A percentile compares a stretch with the other conserved stretches of the same genome.
Conservation (phyloP, 2,888 invertebrate genomes). For the Boloria euphrosyne region DNA sequence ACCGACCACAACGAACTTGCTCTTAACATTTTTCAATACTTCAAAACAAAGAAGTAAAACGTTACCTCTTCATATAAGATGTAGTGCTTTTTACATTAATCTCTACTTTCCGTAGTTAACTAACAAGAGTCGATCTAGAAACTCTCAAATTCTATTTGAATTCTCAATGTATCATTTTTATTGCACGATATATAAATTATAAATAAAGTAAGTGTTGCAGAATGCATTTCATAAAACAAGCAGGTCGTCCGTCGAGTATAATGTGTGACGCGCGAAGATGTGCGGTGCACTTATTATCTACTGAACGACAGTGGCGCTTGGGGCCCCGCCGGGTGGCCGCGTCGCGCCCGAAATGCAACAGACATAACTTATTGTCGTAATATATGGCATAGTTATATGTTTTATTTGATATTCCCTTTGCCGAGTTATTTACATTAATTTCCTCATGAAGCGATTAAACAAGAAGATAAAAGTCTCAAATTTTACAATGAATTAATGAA, state of each 20-base stretch:
- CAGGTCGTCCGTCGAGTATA: conserved; percentile 47
- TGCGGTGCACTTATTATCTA: conserved; percentile 73
- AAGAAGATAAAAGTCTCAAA: not conserved
- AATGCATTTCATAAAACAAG: conserved; percentile 57
- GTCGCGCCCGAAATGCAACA: conserved; percentile 59
- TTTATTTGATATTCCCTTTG: not conserved
- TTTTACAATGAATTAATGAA: not conserved
- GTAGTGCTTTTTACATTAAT: too few species aligned
- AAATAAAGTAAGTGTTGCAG: conserved; percentile 39
- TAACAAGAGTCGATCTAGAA: not conserved
- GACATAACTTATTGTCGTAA: conserved; percentile 30
- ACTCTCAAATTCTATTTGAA: too few species aligned
- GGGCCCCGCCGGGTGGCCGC: conserved; percentile 73
- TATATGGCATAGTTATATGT: not conserved
- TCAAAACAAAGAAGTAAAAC: not conserved
- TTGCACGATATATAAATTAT: not conserved
- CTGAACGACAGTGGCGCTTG: conserved; percentile 55
- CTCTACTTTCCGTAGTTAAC: too few species aligned
- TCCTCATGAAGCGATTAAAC: too few species aligned
- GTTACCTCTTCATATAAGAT: too few species aligned
- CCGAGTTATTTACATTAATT: too few species aligned
- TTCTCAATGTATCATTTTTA: not conserved
- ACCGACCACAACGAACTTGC: conserved; percentile 27
- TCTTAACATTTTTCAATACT: conserved; percentile 23
- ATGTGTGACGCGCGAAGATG: conserved; percentile 62